Evolutionary conservation across 2,797 vertebrate genomes (phyloP).

Genomic region (Numenius phaeopus): DNA sequence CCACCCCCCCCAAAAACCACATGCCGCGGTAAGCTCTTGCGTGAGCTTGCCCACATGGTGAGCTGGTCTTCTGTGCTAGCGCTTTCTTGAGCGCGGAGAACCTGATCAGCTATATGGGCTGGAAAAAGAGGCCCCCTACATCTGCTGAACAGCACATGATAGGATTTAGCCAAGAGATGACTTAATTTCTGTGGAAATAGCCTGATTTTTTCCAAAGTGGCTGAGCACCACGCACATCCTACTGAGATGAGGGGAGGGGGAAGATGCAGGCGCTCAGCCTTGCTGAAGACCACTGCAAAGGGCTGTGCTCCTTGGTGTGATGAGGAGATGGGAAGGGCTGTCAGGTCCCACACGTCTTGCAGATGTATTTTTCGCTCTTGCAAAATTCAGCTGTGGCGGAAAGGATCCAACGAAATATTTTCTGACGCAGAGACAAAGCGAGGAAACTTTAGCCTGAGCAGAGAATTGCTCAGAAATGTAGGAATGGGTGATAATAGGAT

Average conservation of each 20-base stretch:
- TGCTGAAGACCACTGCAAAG: rapidly evolving
- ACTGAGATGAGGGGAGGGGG: not conserved
- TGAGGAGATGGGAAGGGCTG: not conserved
- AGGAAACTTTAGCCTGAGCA: not conserved
- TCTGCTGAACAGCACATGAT: conserved; percentile 46
- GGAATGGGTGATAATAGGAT: not conserved
- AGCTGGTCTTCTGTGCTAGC: not conserved
- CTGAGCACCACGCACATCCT: not conserved
- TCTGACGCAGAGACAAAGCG: not conserved
- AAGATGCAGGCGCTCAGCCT: not conserved
- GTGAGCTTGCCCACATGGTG: conserved; percentile 22
- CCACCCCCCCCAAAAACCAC: not conserved
- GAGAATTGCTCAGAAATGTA: not conserved
- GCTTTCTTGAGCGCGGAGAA: not conserved
- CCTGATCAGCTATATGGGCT: not conserved
- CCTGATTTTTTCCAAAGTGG: not conserved
- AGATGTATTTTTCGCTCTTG: not conserved
- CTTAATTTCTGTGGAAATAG: conserved; percentile 17
- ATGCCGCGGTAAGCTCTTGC: not conserved
- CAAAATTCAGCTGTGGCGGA: not conserved
- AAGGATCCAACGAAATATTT: not conserved
- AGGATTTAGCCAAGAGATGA: conserved; percentile 41
- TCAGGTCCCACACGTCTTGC: not conserved
- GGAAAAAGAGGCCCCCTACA: conserved; percentile 30
- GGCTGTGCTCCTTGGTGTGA: not conserved